A percentile compares a stretch with the other conserved stretches of the same genome.
Evolutionary conservation across 2,888 invertebrate genomes (phyloP).

Genomic region (Tenthredo distinguenda): DNA sequence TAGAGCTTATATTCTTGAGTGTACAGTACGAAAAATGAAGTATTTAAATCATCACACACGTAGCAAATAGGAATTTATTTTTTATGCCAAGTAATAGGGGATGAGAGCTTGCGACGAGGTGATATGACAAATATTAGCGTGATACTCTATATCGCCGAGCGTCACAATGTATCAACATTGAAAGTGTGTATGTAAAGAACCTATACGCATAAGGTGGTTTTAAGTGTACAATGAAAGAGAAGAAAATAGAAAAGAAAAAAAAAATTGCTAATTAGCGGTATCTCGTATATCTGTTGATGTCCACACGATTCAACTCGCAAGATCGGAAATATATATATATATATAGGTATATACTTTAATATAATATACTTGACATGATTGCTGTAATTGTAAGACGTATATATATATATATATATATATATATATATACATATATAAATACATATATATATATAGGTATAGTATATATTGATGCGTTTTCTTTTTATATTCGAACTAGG

Average conservation of each 20-base stretch:
- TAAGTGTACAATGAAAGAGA: slow-evolving; percentile 17
- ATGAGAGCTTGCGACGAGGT: slow-evolving; percentile 61
- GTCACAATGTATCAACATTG: slow-evolving; percentile 54
- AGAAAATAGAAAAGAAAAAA: background rate
- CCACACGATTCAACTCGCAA: slow-evolving; percentile 31
- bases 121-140: slow-evolving; percentile 67
- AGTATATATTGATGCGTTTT: slow-evolving; percentile 13
- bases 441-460: background rate
- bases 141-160: slow-evolving; percentile 55
- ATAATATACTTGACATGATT: slow-evolving; percentile 3
- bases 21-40: slow-evolving; percentile 65
- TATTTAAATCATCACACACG: slow-evolving; percentile 53
- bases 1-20: slow-evolving; percentile 72
- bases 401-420: background rate
- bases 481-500: slow-evolving; percentile 43
- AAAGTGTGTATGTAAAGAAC: slow-evolving; percentile 51
- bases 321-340: background rate
- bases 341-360: background rate
- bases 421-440: background rate
- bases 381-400: slow-evolving; percentile 14
- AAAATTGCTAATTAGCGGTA: slow-evolving; percentile 5
- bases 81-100: slow-evolving; percentile 72
- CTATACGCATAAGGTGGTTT: slow-evolving; percentile 16
- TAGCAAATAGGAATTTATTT: slow-evolving; percentile 76
- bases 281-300: slow-evolving; percentile 24